Percentiles rank a stretch among this genome's conserved stretches.
phyloP scores from a whole-genome alignment of 2,888 invertebrate genomes.

The Drymonia ruficornis region DNA sequence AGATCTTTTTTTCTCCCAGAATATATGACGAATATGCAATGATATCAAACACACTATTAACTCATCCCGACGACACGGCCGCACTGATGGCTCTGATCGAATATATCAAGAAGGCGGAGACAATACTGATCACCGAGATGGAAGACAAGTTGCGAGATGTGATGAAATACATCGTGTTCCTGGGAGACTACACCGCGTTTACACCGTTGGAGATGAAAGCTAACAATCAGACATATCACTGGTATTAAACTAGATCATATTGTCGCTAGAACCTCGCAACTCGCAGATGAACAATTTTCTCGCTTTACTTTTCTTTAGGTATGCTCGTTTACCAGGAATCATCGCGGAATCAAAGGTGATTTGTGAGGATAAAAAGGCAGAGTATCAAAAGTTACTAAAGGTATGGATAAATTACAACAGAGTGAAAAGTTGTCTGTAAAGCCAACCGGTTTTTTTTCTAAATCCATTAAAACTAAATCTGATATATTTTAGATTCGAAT shows the following conservation, averaged over 20 bases:
- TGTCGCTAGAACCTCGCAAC: no score
- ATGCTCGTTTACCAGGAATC: conserved; percentile 91
- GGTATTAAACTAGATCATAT: conserved; percentile 73
- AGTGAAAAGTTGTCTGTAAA: neutral
- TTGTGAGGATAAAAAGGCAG: conserved; percentile 91
- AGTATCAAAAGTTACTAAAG: conserved; percentile 93
- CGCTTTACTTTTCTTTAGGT: conserved; percentile 66
- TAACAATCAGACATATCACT: conserved; percentile 94
- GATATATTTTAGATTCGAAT: conserved; percentile 82
- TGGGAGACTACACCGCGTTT: conserved; percentile 92
- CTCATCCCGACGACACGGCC: conserved; percentile 92
- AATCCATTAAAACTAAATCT: neutral
- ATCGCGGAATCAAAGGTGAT: conserved; percentile 93
- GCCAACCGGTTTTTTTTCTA: neutral
- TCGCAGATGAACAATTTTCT: no score
- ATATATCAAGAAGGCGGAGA: conserved; percentile 91
- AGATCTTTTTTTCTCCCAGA: conserved; percentile 62
- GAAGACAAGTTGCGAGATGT: conserved; percentile 89
- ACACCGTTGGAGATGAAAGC: conserved; percentile 94
- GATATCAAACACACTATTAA: conserved; percentile 91
- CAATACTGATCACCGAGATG: conserved; percentile 88
- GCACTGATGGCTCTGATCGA: conserved; percentile 93
- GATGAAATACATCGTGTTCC: conserved; percentile 90
- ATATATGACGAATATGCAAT: conserved; percentile 93
- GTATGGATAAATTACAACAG: conserved; percentile 44